These are phyloP conservation scores for Drosophila leontia DNA, from an alignment of 1,140 invertebrate species.

Conservation along the genomic window DNA sequence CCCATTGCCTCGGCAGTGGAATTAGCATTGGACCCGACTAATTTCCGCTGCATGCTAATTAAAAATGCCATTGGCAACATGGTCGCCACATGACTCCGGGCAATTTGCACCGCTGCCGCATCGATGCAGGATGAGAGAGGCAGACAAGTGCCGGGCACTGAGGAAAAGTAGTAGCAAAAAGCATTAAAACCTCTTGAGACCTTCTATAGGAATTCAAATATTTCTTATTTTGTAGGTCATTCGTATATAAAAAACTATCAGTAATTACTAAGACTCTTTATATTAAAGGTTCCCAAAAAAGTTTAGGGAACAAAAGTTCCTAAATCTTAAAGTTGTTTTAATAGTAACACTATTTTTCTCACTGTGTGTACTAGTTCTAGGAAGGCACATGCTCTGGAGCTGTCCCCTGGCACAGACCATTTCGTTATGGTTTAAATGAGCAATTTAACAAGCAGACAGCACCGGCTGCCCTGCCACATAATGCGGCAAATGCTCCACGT, in stretches of 20 bases:
- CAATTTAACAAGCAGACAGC: conserved; percentile 81
- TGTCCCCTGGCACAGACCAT: conserved; percentile 54
- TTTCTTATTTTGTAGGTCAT: too few species aligned
- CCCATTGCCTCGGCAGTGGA: conserved; percentile 31
- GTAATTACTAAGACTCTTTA: not conserved
- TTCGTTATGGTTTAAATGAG: conserved; percentile 82
- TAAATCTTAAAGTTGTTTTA: not conserved
- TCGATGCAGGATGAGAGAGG: conserved; percentile 11
- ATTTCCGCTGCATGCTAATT: conserved; percentile 79
- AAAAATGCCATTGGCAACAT: conserved; percentile 69
- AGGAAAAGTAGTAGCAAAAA: not conserved
- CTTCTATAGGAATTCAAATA: not conserved
- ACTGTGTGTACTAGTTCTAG: conserved; percentile 54
- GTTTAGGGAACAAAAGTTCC: too few species aligned
- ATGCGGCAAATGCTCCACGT: conserved; percentile 45
- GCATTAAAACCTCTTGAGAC: not conserved
- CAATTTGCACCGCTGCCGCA: conserved; percentile 64
- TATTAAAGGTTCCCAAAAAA: too few species aligned
- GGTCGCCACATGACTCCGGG: conserved; percentile 62
- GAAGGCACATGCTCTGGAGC: conserved; percentile 72
- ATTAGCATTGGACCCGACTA: conserved; percentile 46
- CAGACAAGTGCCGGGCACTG: conserved; percentile 55
- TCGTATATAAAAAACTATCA: not conserved
- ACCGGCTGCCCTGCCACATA: conserved; percentile 54
- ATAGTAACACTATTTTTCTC: conserved; percentile 1